These are phyloP conservation scores for Dorcus parallelipipedus DNA, from an alignment of 2,888 invertebrate genomes.

Conservation along the genomic window DNA sequence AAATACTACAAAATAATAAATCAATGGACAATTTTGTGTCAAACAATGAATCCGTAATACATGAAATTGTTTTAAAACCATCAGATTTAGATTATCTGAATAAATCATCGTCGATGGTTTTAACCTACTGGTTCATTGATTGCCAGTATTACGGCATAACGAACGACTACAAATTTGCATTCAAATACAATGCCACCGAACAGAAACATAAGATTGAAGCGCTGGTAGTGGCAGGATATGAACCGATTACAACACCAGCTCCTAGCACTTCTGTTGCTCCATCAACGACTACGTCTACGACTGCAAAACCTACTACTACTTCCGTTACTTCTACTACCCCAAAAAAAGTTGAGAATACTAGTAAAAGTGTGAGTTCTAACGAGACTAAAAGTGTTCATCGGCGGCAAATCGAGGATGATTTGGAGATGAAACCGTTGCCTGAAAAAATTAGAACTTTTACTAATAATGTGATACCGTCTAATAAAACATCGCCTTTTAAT, in stretches of 20 bases:
- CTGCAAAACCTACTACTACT: conserved; percentile 24
- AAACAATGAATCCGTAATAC: conserved; percentile 56
- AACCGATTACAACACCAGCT: conserved; percentile 52
- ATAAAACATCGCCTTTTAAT: conserved; percentile 27
- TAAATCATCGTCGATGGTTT: conserved; percentile 53
- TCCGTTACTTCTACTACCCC: conserved; percentile 19
- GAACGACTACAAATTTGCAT: conserved; percentile 57
- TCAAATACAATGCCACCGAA: conserved; percentile 63
- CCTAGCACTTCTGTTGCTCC: conserved; percentile 42
- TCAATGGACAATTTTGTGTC: conserved; percentile 62
- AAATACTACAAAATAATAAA: conserved; percentile 60
- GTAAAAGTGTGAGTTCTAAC: background rate
- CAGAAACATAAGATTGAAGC: conserved; percentile 63
- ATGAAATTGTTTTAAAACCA: conserved; percentile 57
- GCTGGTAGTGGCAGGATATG: conserved; percentile 67
- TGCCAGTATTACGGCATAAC: conserved; percentile 67
- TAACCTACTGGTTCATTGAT: conserved; percentile 78
- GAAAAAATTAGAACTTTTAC: conserved; percentile 33
- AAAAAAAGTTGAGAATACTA: background rate
- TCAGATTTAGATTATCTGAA: conserved; percentile 61
- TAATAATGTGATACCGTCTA: conserved; percentile 34
- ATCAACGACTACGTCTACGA: conserved; percentile 30
- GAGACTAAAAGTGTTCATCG: too few species aligned
- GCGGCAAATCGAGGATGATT: too few species aligned
- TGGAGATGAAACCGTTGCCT: background rate